Evolutionary conservation across 2,888 invertebrate species (phyloP).

Genomic region (Hemithea aestivaria): DNA sequence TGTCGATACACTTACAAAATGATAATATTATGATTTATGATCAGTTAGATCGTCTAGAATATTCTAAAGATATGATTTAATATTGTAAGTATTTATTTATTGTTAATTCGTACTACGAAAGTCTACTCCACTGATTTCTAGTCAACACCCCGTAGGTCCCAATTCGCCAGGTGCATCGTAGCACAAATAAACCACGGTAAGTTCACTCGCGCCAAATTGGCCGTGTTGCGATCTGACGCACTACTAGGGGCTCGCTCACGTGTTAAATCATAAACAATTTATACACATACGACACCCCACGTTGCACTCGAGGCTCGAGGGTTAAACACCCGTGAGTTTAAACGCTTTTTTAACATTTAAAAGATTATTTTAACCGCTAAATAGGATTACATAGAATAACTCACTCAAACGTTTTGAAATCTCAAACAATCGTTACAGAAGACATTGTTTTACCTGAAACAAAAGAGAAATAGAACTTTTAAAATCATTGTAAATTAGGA

Average conservation of each 20-base stretch:
- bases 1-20: too few species aligned
- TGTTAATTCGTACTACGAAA: too few species aligned
- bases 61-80: too few species aligned
- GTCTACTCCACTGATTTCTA: constrained; percentile 36
- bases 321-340: constrained; percentile 46
- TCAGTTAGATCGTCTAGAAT: too few species aligned
- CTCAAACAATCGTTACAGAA: too few species aligned
- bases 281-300: constrained; percentile 41
- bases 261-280: constrained; percentile 69
- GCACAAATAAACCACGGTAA: constrained; percentile 58
- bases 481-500: too few species aligned
- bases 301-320: constrained; percentile 29
- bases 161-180: constrained; percentile 61
- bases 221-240: constrained; percentile 67
- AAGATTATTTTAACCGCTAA: constrained; percentile 40
- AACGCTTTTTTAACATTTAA: constrained; percentile 43
- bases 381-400: constrained; percentile 37
- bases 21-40: too few species aligned
- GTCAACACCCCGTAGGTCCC: constrained; percentile 43
- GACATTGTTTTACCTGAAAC: constrained; percentile 75
- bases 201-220: constrained; percentile 68
- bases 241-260: constrained; percentile 65
- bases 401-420: constrained; percentile 20
- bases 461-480: too few species aligned
- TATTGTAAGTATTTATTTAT: too few species aligned